A percentile compares a stretch with the other conserved stretches of the same genome.
Conservation (phyloP, 2,797 vertebrate genomes). For the Leuciscus waleckii region DNA sequence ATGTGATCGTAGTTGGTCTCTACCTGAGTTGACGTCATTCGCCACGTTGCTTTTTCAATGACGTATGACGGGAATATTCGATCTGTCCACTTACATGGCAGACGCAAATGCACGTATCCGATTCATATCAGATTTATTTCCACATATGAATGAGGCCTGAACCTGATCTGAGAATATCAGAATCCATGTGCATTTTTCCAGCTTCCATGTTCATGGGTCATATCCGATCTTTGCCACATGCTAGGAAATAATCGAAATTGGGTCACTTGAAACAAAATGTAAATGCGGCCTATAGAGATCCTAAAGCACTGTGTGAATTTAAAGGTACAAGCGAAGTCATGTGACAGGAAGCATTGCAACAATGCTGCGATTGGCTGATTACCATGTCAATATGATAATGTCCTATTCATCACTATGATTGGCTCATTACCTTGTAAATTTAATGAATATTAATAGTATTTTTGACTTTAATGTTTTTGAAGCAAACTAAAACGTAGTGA, state of each 20-base stretch:
- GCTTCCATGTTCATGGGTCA: not conserved
- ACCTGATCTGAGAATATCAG: not conserved
- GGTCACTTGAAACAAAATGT: not conserved
- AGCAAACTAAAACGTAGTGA: not conserved
- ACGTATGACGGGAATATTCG: not conserved
- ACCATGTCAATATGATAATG: not conserved
- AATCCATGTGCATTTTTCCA: not conserved
- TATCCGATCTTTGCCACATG: not conserved
- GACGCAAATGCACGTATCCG: no score
- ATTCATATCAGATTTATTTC: no score
- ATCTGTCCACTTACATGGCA: not conserved
- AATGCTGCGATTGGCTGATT: not conserved
- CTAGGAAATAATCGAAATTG: not conserved
- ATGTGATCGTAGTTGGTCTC: not conserved
- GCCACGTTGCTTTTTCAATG: not conserved
- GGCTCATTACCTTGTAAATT: not conserved
- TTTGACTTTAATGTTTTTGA: not conserved
- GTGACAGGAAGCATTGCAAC: not conserved
- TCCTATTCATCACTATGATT: not conserved
- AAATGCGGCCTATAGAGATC: not conserved
- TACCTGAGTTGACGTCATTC: not conserved
- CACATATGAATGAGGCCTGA: no score
- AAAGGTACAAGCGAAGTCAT: not conserved
- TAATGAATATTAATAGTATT: not conserved
- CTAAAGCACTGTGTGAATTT: not conserved